Base-by-base conservation (phyloP, 2,888 invertebrate species). In the Amphipyra tragopoginis region DNA sequence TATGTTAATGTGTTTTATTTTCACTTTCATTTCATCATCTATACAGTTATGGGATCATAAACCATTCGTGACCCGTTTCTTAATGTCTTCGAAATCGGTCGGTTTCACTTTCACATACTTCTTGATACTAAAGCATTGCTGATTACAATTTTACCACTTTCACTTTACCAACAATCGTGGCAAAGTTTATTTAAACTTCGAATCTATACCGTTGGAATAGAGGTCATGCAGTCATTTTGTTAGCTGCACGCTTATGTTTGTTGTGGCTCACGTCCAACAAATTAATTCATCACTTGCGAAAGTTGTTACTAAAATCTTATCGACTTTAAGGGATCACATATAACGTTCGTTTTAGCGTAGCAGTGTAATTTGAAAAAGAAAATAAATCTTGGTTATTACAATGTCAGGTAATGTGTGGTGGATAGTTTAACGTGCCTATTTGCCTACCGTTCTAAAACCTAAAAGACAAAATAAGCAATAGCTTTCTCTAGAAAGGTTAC, bases 81-180 rank as follows among this genome's bases (percentile, higher is more conserved):
- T 71, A 75, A 84, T 81, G 72, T 60, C 62, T 72, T 76, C 65
- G 59, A 72, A 79, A 78, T 77, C 73, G 65, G 65, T 50, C 63
- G 56, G 67, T 82, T 81, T 80, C 72, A 80, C 84, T 84, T 84
- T 84, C 77, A 68, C 69, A 61, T 68, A 67, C 52, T 47, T 67
- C 55, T n/a, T 71, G 44, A 59, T 65, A 68, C 62, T 59, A 60
- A 58, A 62, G 34, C 38, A 57, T 51, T 21, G 9, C 60, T 60
- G 61, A 65, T 76, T 60, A 65, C 49, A 48, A 42, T 34, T 36
- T 42, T 29, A 55, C 62, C 56, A 50, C 40, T 50, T 43, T 68
- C 36, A 26, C 7, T 72, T 38, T 39, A 36, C 53, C 10, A 21
- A 15, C 15, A 8, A 8, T 40, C 6, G 38, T 7, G 1, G 0